Percentiles rank a stretch among this genome's conserved stretches.
These are phyloP conservation scores for Oscheius sp. DNA, from an alignment of 2,888 invertebrate genomes.

Conservation along the genomic window DNA sequence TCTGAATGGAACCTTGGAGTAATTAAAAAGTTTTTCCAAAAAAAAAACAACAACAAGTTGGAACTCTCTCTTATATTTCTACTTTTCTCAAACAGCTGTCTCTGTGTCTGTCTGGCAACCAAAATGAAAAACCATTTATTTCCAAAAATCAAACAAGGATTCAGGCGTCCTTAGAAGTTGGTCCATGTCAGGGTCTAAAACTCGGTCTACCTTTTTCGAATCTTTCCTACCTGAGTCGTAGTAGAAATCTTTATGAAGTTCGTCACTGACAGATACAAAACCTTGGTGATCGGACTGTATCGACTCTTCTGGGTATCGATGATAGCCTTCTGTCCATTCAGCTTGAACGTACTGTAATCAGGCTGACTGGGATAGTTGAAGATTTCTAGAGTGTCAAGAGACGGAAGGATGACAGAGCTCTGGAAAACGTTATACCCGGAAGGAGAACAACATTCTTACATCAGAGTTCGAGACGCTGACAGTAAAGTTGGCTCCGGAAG, in stretches of 20 bases:
- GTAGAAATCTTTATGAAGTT: constrained; percentile 27
- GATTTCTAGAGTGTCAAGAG: constrained; percentile 61
- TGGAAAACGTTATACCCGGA: constrained; percentile 2
- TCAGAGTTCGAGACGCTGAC: constrained; percentile 9
- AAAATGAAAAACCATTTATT: no score
- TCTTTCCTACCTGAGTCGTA: constrained; percentile 8
- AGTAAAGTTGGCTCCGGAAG: constrained; percentile 7
- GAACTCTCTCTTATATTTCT: no score
- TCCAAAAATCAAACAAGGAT: no score
- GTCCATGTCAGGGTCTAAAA: constrained; percentile 16
- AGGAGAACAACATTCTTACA: constrained; percentile 7
- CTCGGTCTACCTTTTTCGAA: not conserved
- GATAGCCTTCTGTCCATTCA: constrained; percentile 28
- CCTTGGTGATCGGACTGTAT: constrained; percentile 30
- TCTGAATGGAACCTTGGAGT: no score
- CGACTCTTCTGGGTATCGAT: constrained; percentile 23
- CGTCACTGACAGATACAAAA: constrained; percentile 20
- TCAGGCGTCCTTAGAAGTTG: not conserved
- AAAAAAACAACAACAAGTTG: no score
- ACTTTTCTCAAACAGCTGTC: no score
- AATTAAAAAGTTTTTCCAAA: no score
- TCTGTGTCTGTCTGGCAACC: no score
- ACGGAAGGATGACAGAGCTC: constrained; percentile 43
- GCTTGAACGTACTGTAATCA: constrained; percentile 50
- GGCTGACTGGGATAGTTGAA: constrained; percentile 56